phyloP scores from a whole-genome alignment of 2,797 vertebrate species.

The Scleropages formosus region DNA sequence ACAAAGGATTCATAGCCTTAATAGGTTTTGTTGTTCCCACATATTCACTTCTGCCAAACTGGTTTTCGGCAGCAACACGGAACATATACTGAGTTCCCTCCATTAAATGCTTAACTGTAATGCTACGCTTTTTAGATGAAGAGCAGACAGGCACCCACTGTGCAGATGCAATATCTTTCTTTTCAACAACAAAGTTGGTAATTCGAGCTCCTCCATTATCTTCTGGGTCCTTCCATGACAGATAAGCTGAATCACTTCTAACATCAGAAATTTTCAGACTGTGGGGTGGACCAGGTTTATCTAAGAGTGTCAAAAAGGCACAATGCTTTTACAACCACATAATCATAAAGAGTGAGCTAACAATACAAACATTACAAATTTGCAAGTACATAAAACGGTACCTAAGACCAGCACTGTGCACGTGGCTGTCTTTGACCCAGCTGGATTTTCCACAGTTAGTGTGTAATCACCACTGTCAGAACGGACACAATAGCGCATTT shows the following conservation, averaged over 20 bases:
- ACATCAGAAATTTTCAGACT: conserved; percentile 88
- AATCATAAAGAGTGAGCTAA: conserved; percentile 27
- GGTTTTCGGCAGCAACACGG: conserved; percentile 96
- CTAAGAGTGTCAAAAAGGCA: conserved; percentile 54
- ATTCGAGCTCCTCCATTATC: conserved; percentile 90
- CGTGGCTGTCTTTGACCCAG: conserved; percentile 87
- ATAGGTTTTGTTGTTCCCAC: conserved; percentile 84
- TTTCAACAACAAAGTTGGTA: conserved; percentile 97
- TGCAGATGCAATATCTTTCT: conserved; percentile 84
- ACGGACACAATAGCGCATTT: conserved; percentile 90
- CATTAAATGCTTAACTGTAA: conserved; percentile 86
- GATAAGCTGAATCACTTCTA: conserved; percentile 91
- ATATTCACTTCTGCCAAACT: conserved; percentile 90
- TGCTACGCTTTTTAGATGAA: conserved; percentile 94
- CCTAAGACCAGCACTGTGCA: conserved; percentile 91
- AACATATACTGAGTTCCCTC: conserved; percentile 92
- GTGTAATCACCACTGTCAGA: conserved; percentile 91
- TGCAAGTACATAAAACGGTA: conserved; percentile 50
- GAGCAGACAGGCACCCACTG: conserved; percentile 92
- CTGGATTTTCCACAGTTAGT: conserved; percentile 89
- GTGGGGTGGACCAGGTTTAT: conserved; percentile 95
- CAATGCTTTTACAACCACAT: conserved; percentile 9
- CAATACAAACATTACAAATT: neutral
- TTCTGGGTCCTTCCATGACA: conserved; percentile 98
- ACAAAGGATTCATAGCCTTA: conserved; percentile 92